Percentiles rank a stretch among this genome's conserved stretches.
phyloP scores from a whole-genome alignment of 2,113 vertebrate species.

The Columba livia region DNA sequence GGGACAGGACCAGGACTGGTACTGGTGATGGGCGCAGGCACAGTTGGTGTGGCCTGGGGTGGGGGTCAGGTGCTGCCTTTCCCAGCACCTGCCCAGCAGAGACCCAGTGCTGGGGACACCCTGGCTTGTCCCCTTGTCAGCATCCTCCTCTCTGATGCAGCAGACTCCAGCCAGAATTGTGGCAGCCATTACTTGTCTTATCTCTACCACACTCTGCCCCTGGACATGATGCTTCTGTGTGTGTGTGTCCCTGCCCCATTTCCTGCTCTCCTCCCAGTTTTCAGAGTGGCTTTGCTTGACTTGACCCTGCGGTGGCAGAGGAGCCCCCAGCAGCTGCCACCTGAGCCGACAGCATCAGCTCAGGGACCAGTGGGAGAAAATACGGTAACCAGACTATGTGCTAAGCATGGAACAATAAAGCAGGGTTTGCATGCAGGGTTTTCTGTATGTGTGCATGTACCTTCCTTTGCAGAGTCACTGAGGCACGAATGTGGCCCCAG shows the following conservation, averaged over 20 bases:
- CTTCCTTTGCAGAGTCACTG: not conserved
- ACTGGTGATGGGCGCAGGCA: not conserved
- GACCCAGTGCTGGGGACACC: not conserved
- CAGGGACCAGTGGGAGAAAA: not conserved
- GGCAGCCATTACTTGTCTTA: not conserved
- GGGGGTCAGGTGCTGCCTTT: not conserved
- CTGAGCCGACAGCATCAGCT: not conserved
- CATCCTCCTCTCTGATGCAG: not conserved
- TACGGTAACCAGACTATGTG: accelerated
- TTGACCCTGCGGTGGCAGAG: not conserved
- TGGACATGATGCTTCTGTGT: not conserved
- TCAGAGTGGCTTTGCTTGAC: not conserved
- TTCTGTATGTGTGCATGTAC: not conserved
- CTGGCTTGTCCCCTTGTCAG: not conserved
- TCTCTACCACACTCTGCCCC: not conserved
- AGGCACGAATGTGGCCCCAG: not conserved
- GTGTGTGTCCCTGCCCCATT: not conserved
- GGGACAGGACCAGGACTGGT: not conserved
- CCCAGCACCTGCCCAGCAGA: not conserved
- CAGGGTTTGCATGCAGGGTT: not conserved
- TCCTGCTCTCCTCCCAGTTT: not conserved
- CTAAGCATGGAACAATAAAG: not conserved
- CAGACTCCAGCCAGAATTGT: not conserved
- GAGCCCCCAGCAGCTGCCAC: not conserved
- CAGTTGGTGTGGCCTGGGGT: not conserved